Evolutionary conservation across 2,113 vertebrate species (phyloP).

Genomic region (Garra rufa): DNA sequence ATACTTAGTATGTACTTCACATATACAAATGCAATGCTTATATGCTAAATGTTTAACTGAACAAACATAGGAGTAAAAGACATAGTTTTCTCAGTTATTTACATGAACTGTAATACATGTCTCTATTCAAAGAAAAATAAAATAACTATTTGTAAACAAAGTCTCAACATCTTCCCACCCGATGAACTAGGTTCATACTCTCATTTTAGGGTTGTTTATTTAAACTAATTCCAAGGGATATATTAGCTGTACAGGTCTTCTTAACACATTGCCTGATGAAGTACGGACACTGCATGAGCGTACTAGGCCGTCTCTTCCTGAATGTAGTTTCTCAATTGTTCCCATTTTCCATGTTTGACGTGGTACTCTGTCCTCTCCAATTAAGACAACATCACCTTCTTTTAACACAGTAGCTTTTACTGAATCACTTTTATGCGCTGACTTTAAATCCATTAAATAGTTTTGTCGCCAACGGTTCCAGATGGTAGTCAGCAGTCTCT

Average conservation of each 20-base stretch:
- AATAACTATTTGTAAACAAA: too few species aligned
- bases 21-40: too few species aligned
- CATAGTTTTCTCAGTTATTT: too few species aligned
- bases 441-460: too few species aligned
- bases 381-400: not conserved
- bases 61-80: too few species aligned
- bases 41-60: too few species aligned
- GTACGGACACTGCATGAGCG: not conserved
- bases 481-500: not conserved
- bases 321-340: not conserved
- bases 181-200: too few species aligned
- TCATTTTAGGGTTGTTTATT: too few species aligned
- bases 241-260: not conserved
- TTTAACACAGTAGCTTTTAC: not conserved
- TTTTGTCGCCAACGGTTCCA: not conserved
- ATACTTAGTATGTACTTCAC: too few species aligned
- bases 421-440: not conserved
- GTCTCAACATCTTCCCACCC: too few species aligned
- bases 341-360: not conserved
- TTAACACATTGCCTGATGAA: not conserved
- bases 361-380: not conserved
- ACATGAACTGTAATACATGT: too few species aligned
- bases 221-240: not conserved
- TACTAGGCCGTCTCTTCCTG: not conserved
- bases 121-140: too few species aligned